A percentile compares a stretch with the other conserved stretches of the same genome.
Conservation (phyloP, 2,113 vertebrate genomes). For the Alouatta palliata region DNA sequence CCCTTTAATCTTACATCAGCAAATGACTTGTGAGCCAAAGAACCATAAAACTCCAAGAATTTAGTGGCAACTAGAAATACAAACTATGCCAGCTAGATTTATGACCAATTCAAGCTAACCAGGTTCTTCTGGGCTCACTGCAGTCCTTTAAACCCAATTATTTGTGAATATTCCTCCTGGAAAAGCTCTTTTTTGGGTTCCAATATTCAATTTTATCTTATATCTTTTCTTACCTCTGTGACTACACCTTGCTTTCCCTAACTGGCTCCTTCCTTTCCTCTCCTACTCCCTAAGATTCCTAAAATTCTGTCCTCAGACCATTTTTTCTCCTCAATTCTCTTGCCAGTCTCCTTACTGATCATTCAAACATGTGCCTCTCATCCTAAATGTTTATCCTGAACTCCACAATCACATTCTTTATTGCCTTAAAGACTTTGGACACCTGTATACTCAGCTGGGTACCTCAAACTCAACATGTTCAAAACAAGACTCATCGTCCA, state of each 20-base stretch:
- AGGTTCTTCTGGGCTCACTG: neutral
- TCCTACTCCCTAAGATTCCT: neutral
- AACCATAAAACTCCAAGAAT: constrained; percentile 19
- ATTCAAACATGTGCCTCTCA: neutral
- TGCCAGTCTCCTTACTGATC: neutral
- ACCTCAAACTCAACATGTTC: constrained; percentile 38
- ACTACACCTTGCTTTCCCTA: neutral
- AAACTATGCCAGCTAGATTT: neutral
- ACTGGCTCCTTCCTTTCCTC: neutral
- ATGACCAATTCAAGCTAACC: neutral
- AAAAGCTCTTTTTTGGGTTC: constrained; percentile 41
- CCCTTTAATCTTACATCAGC: neutral
- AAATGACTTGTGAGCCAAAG: constrained; percentile 10
- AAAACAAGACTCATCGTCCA: neutral
- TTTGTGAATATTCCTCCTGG: neutral
- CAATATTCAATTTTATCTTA: neutral
- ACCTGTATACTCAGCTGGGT: neutral
- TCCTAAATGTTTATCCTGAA: neutral
- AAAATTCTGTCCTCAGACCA: neutral
- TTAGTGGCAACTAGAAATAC: neutral
- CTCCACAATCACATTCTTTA: neutral
- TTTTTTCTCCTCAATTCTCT: neutral
- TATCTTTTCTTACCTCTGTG: constrained; percentile 13
- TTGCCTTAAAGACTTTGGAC: neutral
- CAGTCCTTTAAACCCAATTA: neutral